Evolutionary conservation across 2,888 invertebrate species (phyloP).

Genomic region (Chrysotoxum bicinctum): DNA sequence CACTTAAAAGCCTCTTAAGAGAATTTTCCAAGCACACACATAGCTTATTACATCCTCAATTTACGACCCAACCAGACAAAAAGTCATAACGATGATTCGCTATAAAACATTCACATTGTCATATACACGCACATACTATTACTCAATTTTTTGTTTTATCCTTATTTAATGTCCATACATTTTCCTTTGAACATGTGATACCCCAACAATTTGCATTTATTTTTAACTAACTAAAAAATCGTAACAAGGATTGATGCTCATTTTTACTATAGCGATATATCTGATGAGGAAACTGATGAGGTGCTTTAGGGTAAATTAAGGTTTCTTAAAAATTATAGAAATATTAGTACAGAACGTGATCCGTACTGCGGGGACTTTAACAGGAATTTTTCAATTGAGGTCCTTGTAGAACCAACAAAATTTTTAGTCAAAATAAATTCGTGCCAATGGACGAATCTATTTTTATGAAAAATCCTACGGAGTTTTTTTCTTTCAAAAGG

Average conservation of each 20-base stretch:
- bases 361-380: too few species aligned
- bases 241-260: constrained; percentile 61
- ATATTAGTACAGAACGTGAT: too few species aligned
- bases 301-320: background rate
- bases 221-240: constrained; percentile 68
- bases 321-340: background rate
- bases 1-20: background rate
- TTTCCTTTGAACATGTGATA: constrained; percentile 67
- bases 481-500: too few species aligned
- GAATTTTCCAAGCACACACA: background rate
- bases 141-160: constrained; percentile 55
- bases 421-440: too few species aligned
- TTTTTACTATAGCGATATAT: background rate
- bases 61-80: constrained; percentile 15
- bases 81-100: background rate
- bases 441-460: too few species aligned
- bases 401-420: too few species aligned
- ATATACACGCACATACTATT: constrained; percentile 39
- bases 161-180: constrained; percentile 66
- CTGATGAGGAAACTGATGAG: background rate
- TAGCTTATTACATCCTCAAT: background rate
- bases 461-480: too few species aligned
- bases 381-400: too few species aligned
- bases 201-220: constrained; percentile 64
- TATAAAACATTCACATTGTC: constrained; percentile 28